Percentiles rank a stretch among this genome's conserved stretches.
phyloP scores from a whole-genome alignment of 1,140 invertebrate genomes.

The Ylistrum balloti region DNA sequence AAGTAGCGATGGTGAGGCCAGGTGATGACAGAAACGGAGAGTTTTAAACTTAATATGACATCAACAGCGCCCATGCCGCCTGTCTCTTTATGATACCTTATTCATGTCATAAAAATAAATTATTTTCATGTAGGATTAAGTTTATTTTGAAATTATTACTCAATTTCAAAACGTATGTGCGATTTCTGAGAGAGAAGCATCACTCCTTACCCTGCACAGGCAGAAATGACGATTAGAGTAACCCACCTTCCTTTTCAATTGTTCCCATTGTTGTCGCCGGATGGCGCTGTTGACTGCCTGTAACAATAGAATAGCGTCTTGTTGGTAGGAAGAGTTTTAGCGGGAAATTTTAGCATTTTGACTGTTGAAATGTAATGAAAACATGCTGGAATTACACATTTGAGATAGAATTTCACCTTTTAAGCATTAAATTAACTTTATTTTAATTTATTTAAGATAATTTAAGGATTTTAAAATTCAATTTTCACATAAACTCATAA shows the following conservation, averaged over 20 bases:
- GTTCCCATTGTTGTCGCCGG: slow-evolving; percentile 66
- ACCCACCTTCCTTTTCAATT: slow-evolving; percentile 63
- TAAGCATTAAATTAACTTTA: slow-evolving; percentile 23
- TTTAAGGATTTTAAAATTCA: background rate
- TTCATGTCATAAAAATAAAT: slow-evolving; percentile 58
- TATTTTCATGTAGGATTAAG: slow-evolving; percentile 41
- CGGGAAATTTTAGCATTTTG: slow-evolving; percentile 41
- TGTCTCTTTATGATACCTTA: slow-evolving; percentile 47
- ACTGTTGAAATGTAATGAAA: slow-evolving; percentile 21
- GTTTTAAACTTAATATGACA: slow-evolving; percentile 23
- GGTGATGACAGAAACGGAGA: slow-evolving; percentile 56
- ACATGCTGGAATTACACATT: background rate
- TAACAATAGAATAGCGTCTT: slow-evolving; percentile 60
- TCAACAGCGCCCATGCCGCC: background rate
- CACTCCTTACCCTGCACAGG: slow-evolving; percentile 55
- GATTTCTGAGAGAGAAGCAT: slow-evolving; percentile 51
- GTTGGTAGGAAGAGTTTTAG: slow-evolving; percentile 59
- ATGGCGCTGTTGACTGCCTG: slow-evolving; percentile 63
- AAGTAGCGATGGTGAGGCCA: slow-evolving; percentile 45
- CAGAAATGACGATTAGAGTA: slow-evolving; percentile 64
- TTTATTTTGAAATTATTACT: slow-evolving; percentile 46
- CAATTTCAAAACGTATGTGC: slow-evolving; percentile 40
- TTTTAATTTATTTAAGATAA: slow-evolving; percentile 12
- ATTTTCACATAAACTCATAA: slow-evolving; percentile 43
- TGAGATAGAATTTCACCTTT: background rate